Evolutionary conservation across 2,113 vertebrate species (phyloP).

Genomic region (Siniperca chuatsi): DNA sequence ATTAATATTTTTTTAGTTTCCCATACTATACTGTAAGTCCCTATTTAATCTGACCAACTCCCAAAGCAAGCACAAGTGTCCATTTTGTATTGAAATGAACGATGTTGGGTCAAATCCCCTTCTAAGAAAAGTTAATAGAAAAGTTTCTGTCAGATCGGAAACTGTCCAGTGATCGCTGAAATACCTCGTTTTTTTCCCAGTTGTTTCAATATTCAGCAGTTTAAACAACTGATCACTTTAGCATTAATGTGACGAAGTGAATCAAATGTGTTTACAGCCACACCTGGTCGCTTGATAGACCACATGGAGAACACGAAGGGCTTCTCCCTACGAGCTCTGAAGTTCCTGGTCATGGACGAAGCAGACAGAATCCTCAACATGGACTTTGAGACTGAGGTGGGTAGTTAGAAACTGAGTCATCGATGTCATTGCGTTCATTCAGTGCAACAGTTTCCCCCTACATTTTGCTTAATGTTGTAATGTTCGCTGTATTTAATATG

Average conservation of each 20-base stretch:
- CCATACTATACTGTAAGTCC: neutral
- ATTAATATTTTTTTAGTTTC: neutral
- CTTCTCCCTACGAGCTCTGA: constrained; percentile 93
- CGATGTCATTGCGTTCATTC: neutral
- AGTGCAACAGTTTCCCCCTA: neutral
- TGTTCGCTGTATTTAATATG: neutral
- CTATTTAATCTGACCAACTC: neutral
- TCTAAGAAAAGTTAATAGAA: too few relatives aligned
- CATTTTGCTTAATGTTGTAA: neutral
- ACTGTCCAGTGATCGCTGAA: too few relatives aligned
- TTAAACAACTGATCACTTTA: neutral
- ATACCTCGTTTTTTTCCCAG: neutral
- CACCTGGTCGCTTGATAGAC: constrained; percentile 94
- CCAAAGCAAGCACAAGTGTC: neutral
- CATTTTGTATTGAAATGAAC: too few relatives aligned
- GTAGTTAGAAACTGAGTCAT: neutral
- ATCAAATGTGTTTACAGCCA: constrained; percentile 84
- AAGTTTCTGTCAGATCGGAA: too few relatives aligned
- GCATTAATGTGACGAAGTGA: neutral
- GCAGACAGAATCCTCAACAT: constrained; percentile 98
- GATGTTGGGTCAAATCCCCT: too few relatives aligned
- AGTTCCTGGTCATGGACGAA: constrained; percentile 97
- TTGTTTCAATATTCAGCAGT: neutral
- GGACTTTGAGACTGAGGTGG: constrained; percentile 98
- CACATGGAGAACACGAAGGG: constrained; percentile 99